Base-by-base conservation (phyloP, 2,888 invertebrate genomes). In the Agrotis ipsilon region DNA sequence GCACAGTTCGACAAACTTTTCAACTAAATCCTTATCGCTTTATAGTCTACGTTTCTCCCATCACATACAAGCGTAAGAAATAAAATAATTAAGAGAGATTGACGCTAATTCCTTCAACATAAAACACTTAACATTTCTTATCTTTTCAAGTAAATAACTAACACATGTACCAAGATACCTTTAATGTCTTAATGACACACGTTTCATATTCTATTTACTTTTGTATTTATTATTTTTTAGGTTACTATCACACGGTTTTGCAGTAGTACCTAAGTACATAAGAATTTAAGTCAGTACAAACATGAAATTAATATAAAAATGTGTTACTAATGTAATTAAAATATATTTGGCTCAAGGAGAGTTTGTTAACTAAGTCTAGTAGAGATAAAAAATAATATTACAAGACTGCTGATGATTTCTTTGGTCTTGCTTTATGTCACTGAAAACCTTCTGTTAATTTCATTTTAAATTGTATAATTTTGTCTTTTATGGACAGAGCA, bases 331-430 rank as follows among this genome's bases (percentile, higher is more conserved):
- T 60, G 48, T 80, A 67, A 78, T 72, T 71, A 72, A 9, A 49
- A 1, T 49, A 55, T 69, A 84, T 72, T 46, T 75, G 73, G 85
- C 71, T 76, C 84, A 84, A 84, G 83, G 84, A 32, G 61, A 83
- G 48, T 67, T 72, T 76, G 62, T 46, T 58, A 72, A 46, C 52
- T 68, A 65, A 70, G 68, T 58, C 57, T 80, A 72, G n/a, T n/a
- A n/a, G n/a, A n/a, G 82, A 81, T 83, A 78, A 75, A 77, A 73
- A 77, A 75, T 68, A 62, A n/a, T 43, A 54, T 62, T 19, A 43
- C 64, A 18, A 60, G n/a, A 59, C 49, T 45, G 21, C 19, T 18
- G 32, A 21, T 54, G 57, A 58, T 67, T 71, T 49, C 3, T 66
- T 68, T 54, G 27, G 13, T 64, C 39, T 32, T 19, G 0, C n/a